phyloP scores from a whole-genome alignment of 2,113 vertebrate species.

The Sphyrna mokarran region DNA sequence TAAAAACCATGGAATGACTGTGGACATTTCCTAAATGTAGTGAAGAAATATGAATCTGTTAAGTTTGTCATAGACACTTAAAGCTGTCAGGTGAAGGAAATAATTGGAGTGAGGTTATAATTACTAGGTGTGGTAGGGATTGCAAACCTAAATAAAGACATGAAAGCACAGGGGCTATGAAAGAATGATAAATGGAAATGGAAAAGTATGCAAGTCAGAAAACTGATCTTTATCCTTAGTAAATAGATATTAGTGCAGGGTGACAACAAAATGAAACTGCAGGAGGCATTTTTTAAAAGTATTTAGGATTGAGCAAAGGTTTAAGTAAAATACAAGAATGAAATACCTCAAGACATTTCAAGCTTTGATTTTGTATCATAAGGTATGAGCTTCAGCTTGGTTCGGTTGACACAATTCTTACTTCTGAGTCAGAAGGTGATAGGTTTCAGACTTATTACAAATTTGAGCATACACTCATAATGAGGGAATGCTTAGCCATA shows the following conservation, averaged over 20 bases:
- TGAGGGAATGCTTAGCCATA: not conserved
- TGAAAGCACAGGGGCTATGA: not conserved
- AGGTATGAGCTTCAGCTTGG: not conserved
- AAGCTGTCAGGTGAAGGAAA: constrained; percentile 8
- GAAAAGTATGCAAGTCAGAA: not conserved
- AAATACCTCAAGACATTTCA: not conserved
- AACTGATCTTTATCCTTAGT: not conserved
- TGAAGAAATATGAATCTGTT: not conserved
- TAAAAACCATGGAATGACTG: not conserved
- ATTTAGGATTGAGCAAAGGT: not conserved
- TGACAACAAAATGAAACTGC: not conserved
- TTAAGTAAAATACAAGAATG: not conserved
- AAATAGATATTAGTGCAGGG: not conserved
- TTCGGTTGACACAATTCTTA: not conserved
- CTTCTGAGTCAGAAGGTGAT: not conserved
- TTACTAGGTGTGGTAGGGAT: not conserved
- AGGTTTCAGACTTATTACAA: not conserved
- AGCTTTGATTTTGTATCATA: not conserved
- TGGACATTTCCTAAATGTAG: constrained; percentile 2
- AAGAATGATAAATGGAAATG: not conserved
- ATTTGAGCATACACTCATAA: not conserved
- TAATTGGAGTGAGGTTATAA: not conserved
- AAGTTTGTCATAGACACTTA: not conserved
- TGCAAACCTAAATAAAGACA: not conserved
- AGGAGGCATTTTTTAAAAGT: not conserved